These are phyloP conservation scores for Chunga burmeisteri DNA, from an alignment of 2,113 vertebrate species.

Conservation along the genomic window DNA sequence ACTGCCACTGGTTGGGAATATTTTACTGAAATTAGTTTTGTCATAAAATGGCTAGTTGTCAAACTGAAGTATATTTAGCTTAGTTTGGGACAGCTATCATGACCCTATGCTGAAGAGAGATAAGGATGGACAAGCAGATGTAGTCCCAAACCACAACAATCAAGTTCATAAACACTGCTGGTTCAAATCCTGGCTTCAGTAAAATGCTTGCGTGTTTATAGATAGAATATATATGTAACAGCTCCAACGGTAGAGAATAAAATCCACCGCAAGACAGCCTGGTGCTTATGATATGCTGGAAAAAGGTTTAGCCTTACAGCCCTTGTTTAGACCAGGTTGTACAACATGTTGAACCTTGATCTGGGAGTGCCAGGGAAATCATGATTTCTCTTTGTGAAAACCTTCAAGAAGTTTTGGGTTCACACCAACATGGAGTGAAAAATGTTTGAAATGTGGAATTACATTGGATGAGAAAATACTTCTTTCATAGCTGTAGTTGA, in stretches of 20 bases:
- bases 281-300: background rate
- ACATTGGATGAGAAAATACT: background rate
- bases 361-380: background rate
- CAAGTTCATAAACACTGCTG: background rate
- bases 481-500: background rate
- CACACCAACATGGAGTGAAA: background rate
- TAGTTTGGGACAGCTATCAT: background rate
- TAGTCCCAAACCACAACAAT: background rate
- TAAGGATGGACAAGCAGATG: background rate
- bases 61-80: background rate
- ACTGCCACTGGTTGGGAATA: background rate
- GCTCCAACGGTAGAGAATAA: background rate
- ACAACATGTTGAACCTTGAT: background rate
- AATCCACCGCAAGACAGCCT: background rate
- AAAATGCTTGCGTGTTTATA: background rate
- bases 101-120: background rate
- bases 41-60: background rate
- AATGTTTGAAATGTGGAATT: background rate
- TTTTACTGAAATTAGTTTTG: slow-evolving; percentile 4
- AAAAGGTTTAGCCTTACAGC: background rate
- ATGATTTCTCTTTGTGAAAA: background rate
- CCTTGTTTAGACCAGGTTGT: background rate
- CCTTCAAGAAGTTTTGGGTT: background rate
- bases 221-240: background rate
- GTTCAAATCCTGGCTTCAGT: background rate